Conservation (phyloP, 2,113 vertebrate species). For the Xiphias gladius region DNA sequence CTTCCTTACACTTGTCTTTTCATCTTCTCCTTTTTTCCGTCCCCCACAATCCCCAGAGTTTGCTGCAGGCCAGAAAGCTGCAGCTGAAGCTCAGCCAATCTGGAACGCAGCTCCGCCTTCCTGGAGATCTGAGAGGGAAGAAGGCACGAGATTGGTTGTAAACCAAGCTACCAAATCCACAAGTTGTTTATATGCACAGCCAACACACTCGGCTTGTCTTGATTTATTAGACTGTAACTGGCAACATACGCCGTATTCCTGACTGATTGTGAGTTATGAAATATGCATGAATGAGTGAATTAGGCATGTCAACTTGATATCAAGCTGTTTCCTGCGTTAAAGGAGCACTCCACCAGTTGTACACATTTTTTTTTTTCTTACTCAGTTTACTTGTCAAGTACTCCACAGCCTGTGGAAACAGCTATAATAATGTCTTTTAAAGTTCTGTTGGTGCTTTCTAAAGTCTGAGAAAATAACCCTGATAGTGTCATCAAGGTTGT, state of each 20-base stretch:
- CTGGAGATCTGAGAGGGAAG: conserved; percentile 83
- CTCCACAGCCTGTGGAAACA: background rate
- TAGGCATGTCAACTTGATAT: conserved; percentile 28
- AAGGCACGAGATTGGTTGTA: conserved; percentile 73
- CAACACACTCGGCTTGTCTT: conserved; percentile 43
- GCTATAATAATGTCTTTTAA: background rate
- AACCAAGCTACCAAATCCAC: conserved; percentile 69
- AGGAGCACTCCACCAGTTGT: conserved; percentile 22
- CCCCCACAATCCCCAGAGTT: conserved; percentile 83
- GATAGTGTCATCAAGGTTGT: background rate
- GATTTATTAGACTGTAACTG: conserved; percentile 58
- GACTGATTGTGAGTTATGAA: conserved; percentile 50
- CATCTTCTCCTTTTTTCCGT: conserved; percentile 85
- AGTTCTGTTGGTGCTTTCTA: background rate
- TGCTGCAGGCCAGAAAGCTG: conserved; percentile 86
- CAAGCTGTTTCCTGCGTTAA: conserved; percentile 27
- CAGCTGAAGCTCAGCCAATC: conserved; percentile 88
- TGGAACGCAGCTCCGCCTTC: conserved; percentile 87
- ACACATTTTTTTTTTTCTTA: background rate
- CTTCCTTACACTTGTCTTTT: conserved; percentile 89
- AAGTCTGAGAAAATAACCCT: background rate
- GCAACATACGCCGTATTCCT: conserved; percentile 15
- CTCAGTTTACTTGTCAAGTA: background rate
- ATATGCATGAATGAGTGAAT: conserved; percentile 50
- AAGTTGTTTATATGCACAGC: conserved; percentile 73